A percentile compares a stretch with the other conserved stretches of the same genome.
Evolutionary conservation across 2,888 invertebrate genomes (phyloP).

Genomic region (Sicus ferrugineus): DNA sequence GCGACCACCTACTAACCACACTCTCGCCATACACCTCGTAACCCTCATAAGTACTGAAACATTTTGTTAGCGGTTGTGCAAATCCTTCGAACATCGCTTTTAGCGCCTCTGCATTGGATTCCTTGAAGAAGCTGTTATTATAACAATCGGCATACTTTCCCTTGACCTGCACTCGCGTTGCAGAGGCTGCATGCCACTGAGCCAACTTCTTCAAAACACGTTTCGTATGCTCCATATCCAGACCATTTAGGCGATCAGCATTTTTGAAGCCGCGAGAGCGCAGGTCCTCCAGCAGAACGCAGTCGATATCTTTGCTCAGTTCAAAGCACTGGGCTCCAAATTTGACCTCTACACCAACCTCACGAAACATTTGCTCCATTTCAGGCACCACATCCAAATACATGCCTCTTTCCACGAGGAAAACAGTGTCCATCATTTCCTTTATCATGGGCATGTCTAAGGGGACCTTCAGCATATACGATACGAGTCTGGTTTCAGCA

Average conservation of each 20-base stretch:
- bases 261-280: conserved; percentile 48
- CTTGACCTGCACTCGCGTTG: conserved; percentile 44
- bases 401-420: conserved; percentile 50
- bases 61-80: conserved; percentile 32
- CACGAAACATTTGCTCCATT: conserved; percentile 49
- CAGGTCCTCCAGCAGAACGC: conserved; percentile 53
- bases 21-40: conserved; percentile 46
- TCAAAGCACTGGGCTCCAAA: conserved; percentile 45
- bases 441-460: conserved; percentile 38
- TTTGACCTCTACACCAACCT: conserved; percentile 44
- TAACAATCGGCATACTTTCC: conserved; percentile 43
- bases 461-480: conserved; percentile 47
- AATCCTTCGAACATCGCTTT: conserved; percentile 33
- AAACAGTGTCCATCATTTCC: conserved; percentile 45
- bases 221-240: conserved; percentile 52
- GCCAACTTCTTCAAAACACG: conserved; percentile 53
- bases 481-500: conserved; percentile 33
- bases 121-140: conserved; percentile 33
- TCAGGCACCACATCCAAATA: conserved; percentile 50
- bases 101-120: conserved; percentile 34
- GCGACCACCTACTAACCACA: conserved; percentile 37
- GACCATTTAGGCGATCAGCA: conserved; percentile 48
- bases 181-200: conserved; percentile 58
- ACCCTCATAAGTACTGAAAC: conserved; percentile 43
- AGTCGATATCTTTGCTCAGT: conserved; percentile 40